Evolutionary conservation across 1,140 invertebrate species (phyloP), one percentile per base, ranked within the genome.

Genomic region (Philopotamus ludificatus): DNA sequence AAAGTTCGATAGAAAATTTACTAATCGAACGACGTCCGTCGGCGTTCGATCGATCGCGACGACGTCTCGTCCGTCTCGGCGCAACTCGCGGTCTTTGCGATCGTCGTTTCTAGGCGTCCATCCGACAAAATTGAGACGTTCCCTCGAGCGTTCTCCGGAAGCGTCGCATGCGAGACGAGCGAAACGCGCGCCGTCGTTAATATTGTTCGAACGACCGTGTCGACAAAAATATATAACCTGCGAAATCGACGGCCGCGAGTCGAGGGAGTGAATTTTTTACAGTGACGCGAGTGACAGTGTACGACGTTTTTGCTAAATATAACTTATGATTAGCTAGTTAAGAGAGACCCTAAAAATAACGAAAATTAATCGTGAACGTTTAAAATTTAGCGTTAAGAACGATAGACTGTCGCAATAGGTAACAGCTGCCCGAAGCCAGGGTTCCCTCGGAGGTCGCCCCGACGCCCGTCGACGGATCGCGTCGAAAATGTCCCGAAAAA

Each of bases 321-420:
- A 57, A 66, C 68, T 70, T 70, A 70, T 70, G 68, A 70, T 70
- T 70, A 70, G 68, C 60, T 70, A 70, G 68, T 63, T 66, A 62
- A 64, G 63, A 70, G 61, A 70, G 60, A 25, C 23, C 57, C 54
- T 47, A 15, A 60, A 58, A 42, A 39, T 34, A 10, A 58, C 16
- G 54, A 34, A 34, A 41, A 16, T 41, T 34, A 23, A 39, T 25
- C 49, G 25, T 22, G 8, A 62, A 50, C 49, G 12, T 50, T 66
- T 53, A 66, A 60, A 54, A 53, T 28, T 25, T 51, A 44, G 64
- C 61, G 64, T 55, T 26, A 50, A 16, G 16, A 44, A 22, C 41
- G 50, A 53, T 21, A 51, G 34, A 62, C 58, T 67, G 47, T 67
- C 49, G 59, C 51, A 44, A 67, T 50, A 57, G 50, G 53, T 67